Percentiles rank a stretch among this genome's conserved stretches.
phyloP scores from a whole-genome alignment of 2,797 vertebrate species.

The Nasua narica region DNA sequence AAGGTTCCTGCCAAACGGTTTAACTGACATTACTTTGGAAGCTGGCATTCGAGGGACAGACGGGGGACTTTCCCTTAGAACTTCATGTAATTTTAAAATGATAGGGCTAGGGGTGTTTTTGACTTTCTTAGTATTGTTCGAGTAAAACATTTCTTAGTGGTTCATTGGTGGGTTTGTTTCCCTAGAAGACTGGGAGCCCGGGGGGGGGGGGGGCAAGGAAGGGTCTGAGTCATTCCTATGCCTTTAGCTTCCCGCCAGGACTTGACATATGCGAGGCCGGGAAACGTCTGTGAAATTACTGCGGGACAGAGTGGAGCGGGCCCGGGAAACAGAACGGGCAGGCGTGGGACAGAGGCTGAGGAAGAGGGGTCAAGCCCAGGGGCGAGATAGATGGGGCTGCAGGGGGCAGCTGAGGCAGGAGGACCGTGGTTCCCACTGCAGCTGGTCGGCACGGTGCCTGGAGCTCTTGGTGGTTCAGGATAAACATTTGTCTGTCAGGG shows the following conservation, averaged over 20 bases:
- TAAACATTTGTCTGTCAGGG: neutral
- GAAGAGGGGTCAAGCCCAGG: neutral
- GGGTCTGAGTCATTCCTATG: neutral
- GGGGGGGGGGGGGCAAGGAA: neutral
- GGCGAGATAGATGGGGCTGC: neutral
- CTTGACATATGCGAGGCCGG: neutral
- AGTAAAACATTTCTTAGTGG: neutral
- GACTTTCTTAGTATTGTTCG: neutral
- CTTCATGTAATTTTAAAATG: neutral
- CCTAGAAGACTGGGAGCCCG: neutral
- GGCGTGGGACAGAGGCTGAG: neutral
- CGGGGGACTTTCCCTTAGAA: neutral
- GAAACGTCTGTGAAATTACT: neutral
- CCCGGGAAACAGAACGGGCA: fast-evolving
- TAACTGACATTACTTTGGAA: neutral
- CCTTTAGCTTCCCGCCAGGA: neutral
- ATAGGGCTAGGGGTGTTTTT: neutral
- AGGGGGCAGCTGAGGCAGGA: neutral
- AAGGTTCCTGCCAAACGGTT: neutral
- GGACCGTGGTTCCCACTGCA: fast-evolving
- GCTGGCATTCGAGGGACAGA: neutral
- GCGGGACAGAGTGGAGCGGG: neutral
- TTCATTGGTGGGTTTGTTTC: neutral
- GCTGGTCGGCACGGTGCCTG: neutral
- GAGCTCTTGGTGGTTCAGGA: fast-evolving